phyloP scores from a whole-genome alignment of 2,888 invertebrate genomes.

The Caenorhabditis angaria region DNA sequence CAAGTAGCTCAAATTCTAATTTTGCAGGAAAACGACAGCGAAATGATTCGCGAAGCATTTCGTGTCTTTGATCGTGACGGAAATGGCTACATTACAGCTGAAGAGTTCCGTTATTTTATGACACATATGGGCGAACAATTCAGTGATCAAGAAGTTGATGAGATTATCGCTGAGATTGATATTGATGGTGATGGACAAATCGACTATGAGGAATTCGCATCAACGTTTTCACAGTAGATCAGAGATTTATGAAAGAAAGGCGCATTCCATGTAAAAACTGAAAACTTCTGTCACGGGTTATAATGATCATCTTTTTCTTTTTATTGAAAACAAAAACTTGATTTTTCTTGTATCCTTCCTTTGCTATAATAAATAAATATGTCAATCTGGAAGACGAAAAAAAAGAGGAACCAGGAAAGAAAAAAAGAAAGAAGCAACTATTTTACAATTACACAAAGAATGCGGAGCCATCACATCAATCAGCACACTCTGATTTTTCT shows the following conservation, averaged over 20 bases:
- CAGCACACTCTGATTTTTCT: conserved; percentile 4
- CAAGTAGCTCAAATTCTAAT: background rate
- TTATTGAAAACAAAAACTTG: background rate
- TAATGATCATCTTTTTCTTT: conserved; percentile 1
- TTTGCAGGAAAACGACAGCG: conserved; percentile 71
- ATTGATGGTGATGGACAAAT: conserved; percentile 73
- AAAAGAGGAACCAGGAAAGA: no score
- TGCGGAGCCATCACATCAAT: conserved; percentile 1
- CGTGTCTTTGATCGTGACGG: conserved; percentile 72
- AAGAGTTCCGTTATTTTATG: conserved; percentile 72
- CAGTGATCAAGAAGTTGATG: conserved; percentile 72
- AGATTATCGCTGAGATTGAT: conserved; percentile 72
- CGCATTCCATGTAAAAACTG: background rate
- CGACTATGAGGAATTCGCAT: conserved; percentile 71
- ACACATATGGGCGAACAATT: conserved; percentile 72
- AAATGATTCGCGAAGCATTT: conserved; percentile 72
- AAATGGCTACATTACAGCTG: conserved; percentile 72
- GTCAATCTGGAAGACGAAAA: background rate
- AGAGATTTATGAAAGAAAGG: no score
- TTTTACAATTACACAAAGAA: conserved; percentile 6
- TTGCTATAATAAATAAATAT: background rate
- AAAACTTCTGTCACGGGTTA: background rate
- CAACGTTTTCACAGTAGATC: conserved; percentile 55
- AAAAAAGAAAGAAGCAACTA: no score
- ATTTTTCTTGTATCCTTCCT: background rate